These are phyloP conservation scores for Saccopteryx leptura DNA, from an alignment of 2,113 vertebrate species.

Conservation along the genomic window DNA sequence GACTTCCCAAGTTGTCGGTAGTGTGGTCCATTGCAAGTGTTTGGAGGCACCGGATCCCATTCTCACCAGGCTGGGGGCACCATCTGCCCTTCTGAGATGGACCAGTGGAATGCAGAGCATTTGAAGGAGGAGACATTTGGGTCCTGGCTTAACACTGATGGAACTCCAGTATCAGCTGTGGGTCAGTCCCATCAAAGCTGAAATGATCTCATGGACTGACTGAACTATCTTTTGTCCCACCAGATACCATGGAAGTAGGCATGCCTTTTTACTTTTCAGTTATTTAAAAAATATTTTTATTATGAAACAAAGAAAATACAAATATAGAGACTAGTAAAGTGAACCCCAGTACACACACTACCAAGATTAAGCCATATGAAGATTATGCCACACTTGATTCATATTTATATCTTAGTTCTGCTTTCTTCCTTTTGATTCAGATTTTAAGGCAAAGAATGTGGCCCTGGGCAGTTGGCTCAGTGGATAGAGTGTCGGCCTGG, in stretches of 20 bases:
- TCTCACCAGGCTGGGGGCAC: background rate
- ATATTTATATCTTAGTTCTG: background rate
- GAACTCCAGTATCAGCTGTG: background rate
- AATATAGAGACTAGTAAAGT: background rate
- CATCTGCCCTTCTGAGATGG: constrained; percentile 14
- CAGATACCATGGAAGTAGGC: background rate
- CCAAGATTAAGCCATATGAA: background rate
- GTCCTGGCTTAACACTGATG: background rate
- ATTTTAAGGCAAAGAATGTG: background rate
- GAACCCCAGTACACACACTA: background rate
- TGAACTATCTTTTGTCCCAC: background rate
- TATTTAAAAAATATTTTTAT: background rate
- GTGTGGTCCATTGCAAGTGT: background rate
- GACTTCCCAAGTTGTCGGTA: too few species aligned
- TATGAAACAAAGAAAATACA: background rate
- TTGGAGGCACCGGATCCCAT: background rate
- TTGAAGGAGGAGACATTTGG: background rate
- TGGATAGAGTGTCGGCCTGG: too few species aligned
- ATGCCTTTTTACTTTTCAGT: background rate
- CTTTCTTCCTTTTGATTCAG: background rate
- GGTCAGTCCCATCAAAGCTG: background rate
- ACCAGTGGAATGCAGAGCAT: background rate
- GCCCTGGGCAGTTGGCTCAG: too few species aligned
- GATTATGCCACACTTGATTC: background rate
- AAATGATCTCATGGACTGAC: background rate